Evolutionary conservation across 2,113 vertebrate genomes (phyloP).

Genomic region (Strix aluco): DNA sequence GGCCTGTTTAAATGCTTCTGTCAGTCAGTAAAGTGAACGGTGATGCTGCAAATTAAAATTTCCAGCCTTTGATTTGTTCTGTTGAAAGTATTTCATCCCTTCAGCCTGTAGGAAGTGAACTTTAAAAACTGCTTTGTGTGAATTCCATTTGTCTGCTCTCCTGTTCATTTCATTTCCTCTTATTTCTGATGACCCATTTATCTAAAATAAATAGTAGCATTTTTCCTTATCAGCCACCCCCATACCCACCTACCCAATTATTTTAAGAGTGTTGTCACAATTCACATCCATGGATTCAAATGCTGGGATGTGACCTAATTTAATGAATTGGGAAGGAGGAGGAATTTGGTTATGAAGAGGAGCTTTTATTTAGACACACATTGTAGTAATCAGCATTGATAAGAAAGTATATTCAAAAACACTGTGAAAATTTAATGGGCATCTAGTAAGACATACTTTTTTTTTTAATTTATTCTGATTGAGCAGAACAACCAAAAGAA

Average conservation of each 20-base stretch:
- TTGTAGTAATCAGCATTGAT: constrained; percentile 25
- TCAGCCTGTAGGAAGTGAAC: constrained; percentile 23
- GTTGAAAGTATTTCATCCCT: constrained; percentile 5
- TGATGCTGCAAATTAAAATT: constrained; percentile 59
- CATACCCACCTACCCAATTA: background rate
- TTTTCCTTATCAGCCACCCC: constrained; percentile 25
- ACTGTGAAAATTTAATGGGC: constrained; percentile 6
- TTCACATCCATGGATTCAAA: constrained; percentile 19
- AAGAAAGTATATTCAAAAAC: constrained; percentile 1
- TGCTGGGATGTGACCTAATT: constrained; percentile 16
- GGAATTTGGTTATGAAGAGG: constrained; percentile 1
- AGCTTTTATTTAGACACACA: constrained; percentile 16
- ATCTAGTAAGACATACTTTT: background rate
- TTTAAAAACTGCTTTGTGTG: background rate
- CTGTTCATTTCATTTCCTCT: constrained; percentile 35
- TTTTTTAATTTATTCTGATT: background rate
- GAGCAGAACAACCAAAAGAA: background rate
- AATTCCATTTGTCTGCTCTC: constrained; percentile 31
- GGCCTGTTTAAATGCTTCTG: background rate
- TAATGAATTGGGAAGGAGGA: constrained; percentile 27
- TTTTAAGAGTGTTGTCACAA: constrained; percentile 35
- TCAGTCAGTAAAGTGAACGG: constrained; percentile 30
- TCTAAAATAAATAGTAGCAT: constrained; percentile 10
- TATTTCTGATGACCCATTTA: constrained; percentile 29
- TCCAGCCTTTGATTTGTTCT: constrained; percentile 45